Evolutionary conservation across 2,113 vertebrate species (phyloP), one percentile per base, ranked within the genome.

Genomic region (Cyanistes caeruleus): DNA sequence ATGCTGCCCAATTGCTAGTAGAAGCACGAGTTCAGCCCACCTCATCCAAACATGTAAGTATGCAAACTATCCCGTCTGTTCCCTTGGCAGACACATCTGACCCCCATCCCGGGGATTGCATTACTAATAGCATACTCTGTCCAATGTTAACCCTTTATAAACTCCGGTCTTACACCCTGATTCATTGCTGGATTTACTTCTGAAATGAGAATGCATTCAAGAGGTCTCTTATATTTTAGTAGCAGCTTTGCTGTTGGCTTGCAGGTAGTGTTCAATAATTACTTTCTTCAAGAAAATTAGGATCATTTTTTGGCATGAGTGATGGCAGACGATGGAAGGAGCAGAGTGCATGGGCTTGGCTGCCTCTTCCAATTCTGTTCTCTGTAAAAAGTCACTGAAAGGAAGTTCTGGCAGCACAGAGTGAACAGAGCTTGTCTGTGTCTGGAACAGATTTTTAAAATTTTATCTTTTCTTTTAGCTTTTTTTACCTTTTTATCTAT

Each of bases 21-120:
- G 99, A 99, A 33, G 99, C 99, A 95, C 97, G 98, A 95, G 99
- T 99, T 95, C 99, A 99, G 95, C 99, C 99, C 95, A 98, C 96
- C 97, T 98, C 97, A 96, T 98, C 98, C 90, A 99, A 99, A 99
- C 98, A 99, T 84, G 98, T 99, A 97, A 98, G 98, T 98, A 76
- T 95, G 62, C 21, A 56, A 79, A 90, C 80, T 90, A 31, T 76
- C 69, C 81, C 13, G 28, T 58, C 73, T 91, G 76, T 41, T 69
- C 90, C 63, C 67, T 95, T 96, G 93, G 95, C 93, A 96, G 81
- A 87, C 84, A 91, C 53, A 63, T 94, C 90, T 90, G 78, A 87
- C 84, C 87, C 87, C 83, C 85, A 68, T 94, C 73, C 4, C 5
- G 1, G 69, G 87, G 91, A 86, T 90, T 95, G 69, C 82, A 39